Evolutionary conservation across 1,140 invertebrate genomes (phyloP), one percentile per base, ranked within the genome.

Genomic region (Solenopsis invicta): DNA sequence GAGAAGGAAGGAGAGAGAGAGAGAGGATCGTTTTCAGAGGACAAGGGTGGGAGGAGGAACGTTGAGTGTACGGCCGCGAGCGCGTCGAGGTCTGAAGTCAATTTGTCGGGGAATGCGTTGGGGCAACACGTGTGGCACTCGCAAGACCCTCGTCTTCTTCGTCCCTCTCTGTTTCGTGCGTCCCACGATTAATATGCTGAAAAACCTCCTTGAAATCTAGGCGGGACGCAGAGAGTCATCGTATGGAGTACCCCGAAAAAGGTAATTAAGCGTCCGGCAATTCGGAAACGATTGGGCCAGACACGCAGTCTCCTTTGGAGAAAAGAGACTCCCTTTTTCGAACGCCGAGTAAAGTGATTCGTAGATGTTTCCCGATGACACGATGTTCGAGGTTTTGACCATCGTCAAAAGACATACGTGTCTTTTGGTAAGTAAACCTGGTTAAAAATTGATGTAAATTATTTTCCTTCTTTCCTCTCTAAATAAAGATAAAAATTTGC

Each of bases 81-180:
- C 89, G 90, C 86, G 92, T 86, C 91, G 92, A 94, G 94, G 94
- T 93, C 94, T 95, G 94, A 94, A 95, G 94, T 95, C 94, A 95
- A 95, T 95, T 95, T 95, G 94, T 95, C 94, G 94, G 92, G 92
- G 94, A 95, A 95, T 95, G 94, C 93, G 91, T 94, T 92, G 89
- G 21, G 66, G 93, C 88, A 95, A 95, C 94, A 95, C 93, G 94
- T 95, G 94, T 91, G 92, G 62, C 87, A 66, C 71, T 41, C 81
- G 59, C 56, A 37, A 74, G 80, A 59, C 67, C 74, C 52, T 52
- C 78, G 48, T 48, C 81, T 41, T 75, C 52, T 85, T 87, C 85
- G 59, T 71, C 56, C 71, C 61, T 71, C 59, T 56, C n/a, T 5
- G 52, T 48, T 71, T 81, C 86, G 62, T 59, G 59, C 50, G 77